Conservation (phyloP, 2,888 invertebrate genomes). For the Clitarchus hookeri region DNA sequence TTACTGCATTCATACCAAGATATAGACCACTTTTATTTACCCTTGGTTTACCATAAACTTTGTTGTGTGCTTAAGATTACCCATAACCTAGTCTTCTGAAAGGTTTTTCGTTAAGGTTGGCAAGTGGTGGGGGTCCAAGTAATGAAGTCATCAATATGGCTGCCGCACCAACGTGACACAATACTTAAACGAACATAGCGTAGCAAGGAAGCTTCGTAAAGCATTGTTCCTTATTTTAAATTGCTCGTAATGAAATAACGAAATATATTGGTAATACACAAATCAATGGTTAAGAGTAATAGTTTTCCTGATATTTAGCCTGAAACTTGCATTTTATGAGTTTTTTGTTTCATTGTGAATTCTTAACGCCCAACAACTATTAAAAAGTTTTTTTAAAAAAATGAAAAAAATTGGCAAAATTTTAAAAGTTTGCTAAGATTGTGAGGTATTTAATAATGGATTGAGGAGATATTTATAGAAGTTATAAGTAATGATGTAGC, state of each 20-base stretch:
- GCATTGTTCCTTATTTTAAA: not conserved
- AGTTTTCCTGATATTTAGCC: conserved; percentile 18
- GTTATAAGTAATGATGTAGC: not conserved
- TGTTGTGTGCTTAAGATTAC: no score
- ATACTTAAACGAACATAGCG: not conserved
- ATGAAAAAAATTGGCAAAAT: not conserved
- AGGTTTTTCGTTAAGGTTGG: no score
- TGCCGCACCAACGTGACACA: not conserved
- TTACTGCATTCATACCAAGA: not conserved
- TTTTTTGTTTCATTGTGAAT: not conserved
- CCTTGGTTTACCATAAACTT: no score
- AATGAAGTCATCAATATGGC: no score
- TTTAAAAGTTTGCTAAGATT: conserved; percentile 4
- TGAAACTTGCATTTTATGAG: not conserved
- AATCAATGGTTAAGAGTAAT: not conserved
- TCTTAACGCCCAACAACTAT: not conserved
- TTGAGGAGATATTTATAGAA: not conserved
- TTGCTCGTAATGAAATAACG: not conserved
- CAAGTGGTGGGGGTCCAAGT: no score
- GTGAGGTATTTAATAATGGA: not conserved
- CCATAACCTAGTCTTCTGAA: no score
- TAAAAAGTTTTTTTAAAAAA: not conserved
- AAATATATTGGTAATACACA: no score
- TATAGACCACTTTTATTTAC: not conserved
- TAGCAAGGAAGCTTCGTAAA: not conserved